A percentile compares a stretch with the other conserved stretches of the same genome.
Conservation (phyloP, 2,797 vertebrate genomes). For the Hozukius guyotensis region DNA sequence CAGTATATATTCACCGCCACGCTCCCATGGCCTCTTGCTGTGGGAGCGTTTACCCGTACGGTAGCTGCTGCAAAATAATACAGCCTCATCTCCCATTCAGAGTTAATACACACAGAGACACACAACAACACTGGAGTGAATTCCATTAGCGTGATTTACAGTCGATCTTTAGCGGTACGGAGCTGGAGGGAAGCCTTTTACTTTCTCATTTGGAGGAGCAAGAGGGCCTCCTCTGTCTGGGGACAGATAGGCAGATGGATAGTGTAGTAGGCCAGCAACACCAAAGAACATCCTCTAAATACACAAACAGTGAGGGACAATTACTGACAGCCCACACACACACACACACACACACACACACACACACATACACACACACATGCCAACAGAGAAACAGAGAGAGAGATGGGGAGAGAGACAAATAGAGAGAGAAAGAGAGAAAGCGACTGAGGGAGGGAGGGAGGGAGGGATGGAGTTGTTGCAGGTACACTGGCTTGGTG, state of each 20-base stretch:
- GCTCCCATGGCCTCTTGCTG: slow-evolving; percentile 19
- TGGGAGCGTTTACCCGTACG: slow-evolving; percentile 25
- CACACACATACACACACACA: not conserved
- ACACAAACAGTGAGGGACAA: slow-evolving; percentile 15
- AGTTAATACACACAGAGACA: slow-evolving; percentile 6
- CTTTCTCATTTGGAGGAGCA: slow-evolving; percentile 51
- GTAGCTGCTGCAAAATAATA: slow-evolving; percentile 47
- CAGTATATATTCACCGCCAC: slow-evolving; percentile 42
- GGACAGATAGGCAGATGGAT: slow-evolving; percentile 38
- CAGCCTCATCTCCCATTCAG: slow-evolving; percentile 39
- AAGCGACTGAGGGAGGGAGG: no score
- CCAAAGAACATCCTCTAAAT: slow-evolving; percentile 32
- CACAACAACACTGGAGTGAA: slow-evolving; percentile 13
- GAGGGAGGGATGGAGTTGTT: not conserved
- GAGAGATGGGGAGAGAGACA: not conserved
- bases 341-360: not conserved
- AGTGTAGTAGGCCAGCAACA: slow-evolving; percentile 3
- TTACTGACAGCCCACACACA: not conserved
- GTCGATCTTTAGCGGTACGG: slow-evolving; percentile 47
- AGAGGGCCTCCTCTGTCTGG: slow-evolving; percentile 18
- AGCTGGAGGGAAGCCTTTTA: slow-evolving; percentile 55
- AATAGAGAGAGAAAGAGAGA: no score
- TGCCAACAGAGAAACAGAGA: not conserved
- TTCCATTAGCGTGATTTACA: slow-evolving; percentile 59
- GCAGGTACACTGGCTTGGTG: no score